These are phyloP conservation scores for Catharus bicknelli DNA, from an alignment of 2,113 vertebrate species.

Conservation along the genomic window DNA sequence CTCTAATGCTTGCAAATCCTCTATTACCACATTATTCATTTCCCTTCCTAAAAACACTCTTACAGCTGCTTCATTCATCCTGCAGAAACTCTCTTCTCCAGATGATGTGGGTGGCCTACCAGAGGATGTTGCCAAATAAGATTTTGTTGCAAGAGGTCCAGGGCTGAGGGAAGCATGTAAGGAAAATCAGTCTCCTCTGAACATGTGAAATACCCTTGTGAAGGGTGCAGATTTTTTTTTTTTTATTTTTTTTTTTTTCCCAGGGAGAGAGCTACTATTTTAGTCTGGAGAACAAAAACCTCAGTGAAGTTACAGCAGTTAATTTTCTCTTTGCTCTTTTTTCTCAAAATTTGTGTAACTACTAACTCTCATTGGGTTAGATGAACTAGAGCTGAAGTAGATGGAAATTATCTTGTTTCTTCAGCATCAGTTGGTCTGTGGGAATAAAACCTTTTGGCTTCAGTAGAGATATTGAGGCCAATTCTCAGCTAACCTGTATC, in stretches of 20 bases:
- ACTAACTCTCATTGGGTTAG: not conserved
- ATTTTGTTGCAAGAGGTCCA: not conserved
- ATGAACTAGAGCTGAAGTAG: slow-evolving; percentile 4
- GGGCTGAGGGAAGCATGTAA: not conserved
- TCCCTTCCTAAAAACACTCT: not conserved
- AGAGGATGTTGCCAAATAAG: not conserved
- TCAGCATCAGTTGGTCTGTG: not conserved
- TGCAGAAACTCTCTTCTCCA: slow-evolving; percentile 45
- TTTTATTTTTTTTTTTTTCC: not conserved
- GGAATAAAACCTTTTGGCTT: slow-evolving; percentile 2
- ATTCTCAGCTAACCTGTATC: not conserved
- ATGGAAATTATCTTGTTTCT: not conserved
- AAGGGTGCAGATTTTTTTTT: not conserved
- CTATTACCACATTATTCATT: slow-evolving; percentile 36
- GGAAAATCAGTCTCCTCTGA: not conserved
- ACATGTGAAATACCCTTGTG: not conserved
- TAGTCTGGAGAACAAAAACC: not conserved
- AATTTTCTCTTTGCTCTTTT: slow-evolving; percentile 22
- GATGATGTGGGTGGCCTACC: slow-evolving; percentile 20
- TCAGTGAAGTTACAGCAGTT: not conserved
- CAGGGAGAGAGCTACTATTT: not conserved
- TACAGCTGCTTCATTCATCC: slow-evolving; percentile 56
- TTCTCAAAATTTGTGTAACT: slow-evolving; percentile 7
- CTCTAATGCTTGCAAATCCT: not conserved
- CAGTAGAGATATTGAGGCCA: not conserved